Conservation (phyloP, 2,797 vertebrate genomes). For the Enteromius mattozi region DNA sequence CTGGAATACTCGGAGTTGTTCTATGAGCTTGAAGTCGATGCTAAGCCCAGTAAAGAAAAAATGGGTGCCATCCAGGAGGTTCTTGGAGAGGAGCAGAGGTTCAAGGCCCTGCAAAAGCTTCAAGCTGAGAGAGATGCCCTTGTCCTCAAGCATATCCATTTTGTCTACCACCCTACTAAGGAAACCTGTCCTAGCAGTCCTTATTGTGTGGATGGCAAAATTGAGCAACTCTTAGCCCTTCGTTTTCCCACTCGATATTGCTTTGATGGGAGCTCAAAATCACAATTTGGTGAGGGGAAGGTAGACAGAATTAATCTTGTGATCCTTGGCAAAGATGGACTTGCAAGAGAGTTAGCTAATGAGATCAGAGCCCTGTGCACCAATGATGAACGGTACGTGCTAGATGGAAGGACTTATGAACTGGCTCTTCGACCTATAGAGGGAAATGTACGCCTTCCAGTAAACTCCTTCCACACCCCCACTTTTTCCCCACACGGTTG, state of each 20-base stretch:
- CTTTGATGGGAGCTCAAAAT: conserved; percentile 74
- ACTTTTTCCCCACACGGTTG: conserved; percentile 95
- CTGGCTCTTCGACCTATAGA: conserved; percentile 93
- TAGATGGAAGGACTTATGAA: conserved; percentile 95
- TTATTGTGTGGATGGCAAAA: conserved; percentile 87
- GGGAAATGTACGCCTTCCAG: conserved; percentile 94
- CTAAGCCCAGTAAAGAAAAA: conserved; percentile 98
- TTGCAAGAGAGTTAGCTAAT: conserved; percentile 94
- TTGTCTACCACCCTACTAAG: conserved; percentile 97
- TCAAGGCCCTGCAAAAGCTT: conserved; percentile 95
- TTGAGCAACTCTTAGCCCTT: conserved; percentile 87
- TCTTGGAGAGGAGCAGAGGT: conserved; percentile 92
- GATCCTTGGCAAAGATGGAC: conserved; percentile 94
- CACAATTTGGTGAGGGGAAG: conserved; percentile 79
- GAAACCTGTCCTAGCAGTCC: conserved; percentile 94
- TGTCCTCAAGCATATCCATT: conserved; percentile 97
- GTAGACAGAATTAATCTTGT: conserved; percentile 93
- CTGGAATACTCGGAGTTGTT: conserved; percentile 97
- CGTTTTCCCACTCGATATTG: conserved; percentile 85
- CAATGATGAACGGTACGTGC: conserved; percentile 90
- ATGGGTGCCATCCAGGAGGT: conserved; percentile 98
- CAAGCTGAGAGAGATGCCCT: conserved; percentile 95
- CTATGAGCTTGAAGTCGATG: conserved; percentile 96
- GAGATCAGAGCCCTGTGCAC: conserved; percentile 95
- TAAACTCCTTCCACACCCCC: conserved; percentile 95